Conservation (phyloP, 2,797 vertebrate species). For the Lerista edwardsae region DNA sequence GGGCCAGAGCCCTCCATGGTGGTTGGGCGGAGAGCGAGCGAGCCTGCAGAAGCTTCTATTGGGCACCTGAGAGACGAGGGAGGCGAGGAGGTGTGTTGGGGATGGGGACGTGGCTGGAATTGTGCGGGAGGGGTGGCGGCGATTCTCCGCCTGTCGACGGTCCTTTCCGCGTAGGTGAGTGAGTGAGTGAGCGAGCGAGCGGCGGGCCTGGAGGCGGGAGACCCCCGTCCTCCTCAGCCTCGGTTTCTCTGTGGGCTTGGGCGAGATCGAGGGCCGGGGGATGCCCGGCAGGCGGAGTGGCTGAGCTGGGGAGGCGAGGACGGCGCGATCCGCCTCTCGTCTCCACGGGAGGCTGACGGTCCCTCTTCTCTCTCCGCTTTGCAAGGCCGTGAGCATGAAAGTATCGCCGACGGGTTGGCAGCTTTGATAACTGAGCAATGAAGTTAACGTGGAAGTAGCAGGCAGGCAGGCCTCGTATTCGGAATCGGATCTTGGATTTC, state of each 20-base stretch:
- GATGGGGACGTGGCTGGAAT: conserved; percentile 18
- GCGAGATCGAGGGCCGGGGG: no score
- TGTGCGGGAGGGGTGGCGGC: neutral
- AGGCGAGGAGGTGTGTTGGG: neutral
- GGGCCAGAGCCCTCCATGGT: conserved; percentile 5
- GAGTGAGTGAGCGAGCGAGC: no score
- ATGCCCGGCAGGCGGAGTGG: no score
- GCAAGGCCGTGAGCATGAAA: no score
- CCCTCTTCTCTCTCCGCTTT: no score
- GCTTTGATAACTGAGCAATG: neutral
- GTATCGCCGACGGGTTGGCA: no score
- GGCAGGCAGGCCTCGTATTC: no score
- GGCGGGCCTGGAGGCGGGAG: neutral
- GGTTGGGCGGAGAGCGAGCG: neutral
- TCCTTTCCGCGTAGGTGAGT: neutral
- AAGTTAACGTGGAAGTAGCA: no score
- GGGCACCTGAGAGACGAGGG: neutral
- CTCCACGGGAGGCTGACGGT: no score
- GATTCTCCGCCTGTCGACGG: neutral
- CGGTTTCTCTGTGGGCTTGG: neutral
- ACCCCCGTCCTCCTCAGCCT: neutral
- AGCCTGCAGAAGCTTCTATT: neutral
- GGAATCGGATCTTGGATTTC: no score
- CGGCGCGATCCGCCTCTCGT: no score
- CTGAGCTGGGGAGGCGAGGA: no score